Percentiles rank a stretch among this genome's conserved stretches.
Conservation (phyloP, 2,113 vertebrate genomes). For the Ammospiza caudacuta region DNA sequence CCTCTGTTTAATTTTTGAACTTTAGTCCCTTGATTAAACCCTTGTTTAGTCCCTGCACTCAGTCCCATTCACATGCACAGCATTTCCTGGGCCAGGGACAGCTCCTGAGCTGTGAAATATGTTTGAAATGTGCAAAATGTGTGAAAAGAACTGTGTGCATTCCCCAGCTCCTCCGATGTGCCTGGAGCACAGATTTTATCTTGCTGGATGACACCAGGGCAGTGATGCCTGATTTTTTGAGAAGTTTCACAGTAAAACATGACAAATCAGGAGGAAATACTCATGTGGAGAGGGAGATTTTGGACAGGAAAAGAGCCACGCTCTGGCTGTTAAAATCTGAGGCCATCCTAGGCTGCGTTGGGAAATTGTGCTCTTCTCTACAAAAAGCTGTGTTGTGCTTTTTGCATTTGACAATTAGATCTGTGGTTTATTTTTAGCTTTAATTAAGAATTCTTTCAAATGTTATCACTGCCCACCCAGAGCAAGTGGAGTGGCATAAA, state of each 20-base stretch:
- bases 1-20: not conserved
- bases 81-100: not conserved
- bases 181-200: not conserved
- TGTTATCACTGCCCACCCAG: not conserved
- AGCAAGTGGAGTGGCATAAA: not conserved
- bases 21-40: not conserved
- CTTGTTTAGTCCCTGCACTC: not conserved
- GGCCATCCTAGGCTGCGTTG: rapidly evolving
- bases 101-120: not conserved
- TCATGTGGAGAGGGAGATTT: not conserved
- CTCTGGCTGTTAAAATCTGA: not conserved
- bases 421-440: slow-evolving; percentile 14
- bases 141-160: not conserved
- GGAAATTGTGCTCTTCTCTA: not conserved
- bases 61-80: not conserved
- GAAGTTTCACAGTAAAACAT: not conserved
- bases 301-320: not conserved
- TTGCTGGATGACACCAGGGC: rapidly evolving
- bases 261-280: not conserved
- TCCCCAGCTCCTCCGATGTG: rapidly evolving
- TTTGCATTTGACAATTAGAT: not conserved
- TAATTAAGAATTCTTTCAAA: not conserved
- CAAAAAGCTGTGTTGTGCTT: rapidly evolving
- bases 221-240: not conserved
- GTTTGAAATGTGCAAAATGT: not conserved